phyloP scores from a whole-genome alignment of 2,888 invertebrate species.

The Nasonia oneida region DNA sequence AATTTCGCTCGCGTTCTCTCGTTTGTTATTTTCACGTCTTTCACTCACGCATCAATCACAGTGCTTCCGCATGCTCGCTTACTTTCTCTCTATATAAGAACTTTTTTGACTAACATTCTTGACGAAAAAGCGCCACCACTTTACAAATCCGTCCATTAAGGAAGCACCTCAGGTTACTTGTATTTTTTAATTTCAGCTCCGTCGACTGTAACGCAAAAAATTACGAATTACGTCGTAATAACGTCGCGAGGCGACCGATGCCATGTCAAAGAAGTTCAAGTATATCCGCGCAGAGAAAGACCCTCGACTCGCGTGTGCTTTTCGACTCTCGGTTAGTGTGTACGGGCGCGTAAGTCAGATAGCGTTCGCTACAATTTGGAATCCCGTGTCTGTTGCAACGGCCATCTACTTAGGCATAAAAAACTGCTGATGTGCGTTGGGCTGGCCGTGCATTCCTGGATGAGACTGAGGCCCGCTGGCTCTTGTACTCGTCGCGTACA shows the following conservation, averaged over 20 bases:
- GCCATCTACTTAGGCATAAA: constrained; percentile 78
- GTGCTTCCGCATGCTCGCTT: constrained; percentile 26
- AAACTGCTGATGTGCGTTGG: constrained; percentile 78
- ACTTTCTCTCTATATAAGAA: constrained; percentile 38
- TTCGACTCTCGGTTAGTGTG: neutral
- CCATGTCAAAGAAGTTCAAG: constrained; percentile 39
- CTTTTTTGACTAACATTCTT: constrained; percentile 45
- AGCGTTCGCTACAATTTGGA: constrained; percentile 35
- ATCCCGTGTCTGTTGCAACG: neutral
- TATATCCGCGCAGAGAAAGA: constrained; percentile 42
- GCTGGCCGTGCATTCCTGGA: constrained; percentile 79
- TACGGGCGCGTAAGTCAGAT: constrained; percentile 5
- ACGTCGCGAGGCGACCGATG: constrained; percentile 25
- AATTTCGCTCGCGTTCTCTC: constrained; percentile 41
- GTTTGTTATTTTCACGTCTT: constrained; percentile 15
- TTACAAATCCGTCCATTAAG: constrained; percentile 46
- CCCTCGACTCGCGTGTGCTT: constrained; percentile 52
- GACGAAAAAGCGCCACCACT: constrained; percentile 44
- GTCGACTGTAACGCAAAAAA: constrained; percentile 55
- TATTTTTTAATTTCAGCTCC: constrained; percentile 45
- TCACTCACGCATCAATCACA: constrained; percentile 43
- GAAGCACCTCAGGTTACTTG: constrained; percentile 58
- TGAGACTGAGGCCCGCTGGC: constrained; percentile 78
- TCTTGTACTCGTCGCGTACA: constrained; percentile 92
- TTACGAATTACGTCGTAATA: constrained; percentile 48